These are phyloP conservation scores for Diabrotica balteata DNA, from an alignment of 2,888 invertebrate genomes.

Conservation along the genomic window DNA sequence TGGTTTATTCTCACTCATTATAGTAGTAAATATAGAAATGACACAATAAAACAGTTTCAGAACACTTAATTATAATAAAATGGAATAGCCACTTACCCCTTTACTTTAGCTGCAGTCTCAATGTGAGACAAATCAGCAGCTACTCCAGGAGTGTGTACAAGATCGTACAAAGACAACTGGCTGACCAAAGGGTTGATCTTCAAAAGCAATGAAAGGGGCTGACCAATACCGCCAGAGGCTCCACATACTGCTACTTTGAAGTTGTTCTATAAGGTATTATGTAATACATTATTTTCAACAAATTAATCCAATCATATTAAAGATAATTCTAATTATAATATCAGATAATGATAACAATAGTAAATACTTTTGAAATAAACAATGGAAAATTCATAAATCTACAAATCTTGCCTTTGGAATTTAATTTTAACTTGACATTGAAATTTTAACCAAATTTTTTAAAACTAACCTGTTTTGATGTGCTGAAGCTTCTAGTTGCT, in stretches of 20 bases:
- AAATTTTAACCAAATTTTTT: too few species aligned
- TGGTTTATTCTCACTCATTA: too few species aligned
- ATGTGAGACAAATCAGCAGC: conserved; percentile 98
- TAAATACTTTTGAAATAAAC: too few species aligned
- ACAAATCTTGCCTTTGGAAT: too few species aligned
- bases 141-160: conserved; percentile 95
- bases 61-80: too few species aligned
- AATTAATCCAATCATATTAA: too few species aligned
- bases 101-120: conserved; percentile 85
- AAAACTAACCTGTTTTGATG: conserved; percentile 47
- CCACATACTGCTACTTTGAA: conserved; percentile 96
- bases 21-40: too few species aligned
- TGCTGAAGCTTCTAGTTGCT: conserved; percentile 49
- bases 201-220: conserved; percentile 90
- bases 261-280: conserved; percentile 69
- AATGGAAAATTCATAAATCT: too few species aligned
- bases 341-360: too few species aligned
- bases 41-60: too few species aligned
- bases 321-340: too few species aligned
- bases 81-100: conserved; percentile 57
- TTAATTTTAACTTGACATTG: too few species aligned
- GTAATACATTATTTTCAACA: background rate
- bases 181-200: conserved; percentile 89
- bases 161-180: conserved; percentile 88
- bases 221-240: conserved; percentile 97